Conservation (phyloP, 2,797 vertebrate genomes). For the Orientallactaga sibirica region DNA sequence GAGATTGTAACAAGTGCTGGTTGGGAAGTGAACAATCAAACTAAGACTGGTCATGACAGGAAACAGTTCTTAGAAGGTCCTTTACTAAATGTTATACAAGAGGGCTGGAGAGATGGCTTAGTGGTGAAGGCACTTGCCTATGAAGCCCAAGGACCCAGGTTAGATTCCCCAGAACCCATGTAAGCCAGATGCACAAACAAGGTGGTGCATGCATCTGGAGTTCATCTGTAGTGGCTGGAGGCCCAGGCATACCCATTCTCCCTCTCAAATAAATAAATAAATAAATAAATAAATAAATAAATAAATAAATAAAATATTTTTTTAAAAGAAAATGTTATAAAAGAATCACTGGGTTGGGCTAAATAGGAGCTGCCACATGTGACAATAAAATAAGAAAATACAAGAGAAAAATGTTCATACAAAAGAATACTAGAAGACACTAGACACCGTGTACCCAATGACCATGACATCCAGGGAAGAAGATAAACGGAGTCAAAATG, state of each 20-base stretch:
- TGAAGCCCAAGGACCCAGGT: too few relatives aligned
- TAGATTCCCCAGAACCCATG: too few relatives aligned
- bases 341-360: neutral
- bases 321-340: neutral
- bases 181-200: too few relatives aligned
- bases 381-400: constrained; percentile 20
- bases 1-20: neutral
- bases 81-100: neutral
- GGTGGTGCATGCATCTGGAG: too few relatives aligned
- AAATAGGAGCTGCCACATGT: neutral
- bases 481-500: neutral
- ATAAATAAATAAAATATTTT: too few relatives aligned
- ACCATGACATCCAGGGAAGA: neutral
- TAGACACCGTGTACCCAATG: neutral
- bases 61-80: neutral
- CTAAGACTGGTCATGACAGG: neutral
- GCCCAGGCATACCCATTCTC: too few relatives aligned
- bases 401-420: constrained; percentile 16
- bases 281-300: too few relatives aligned
- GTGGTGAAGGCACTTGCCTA: too few relatives aligned
- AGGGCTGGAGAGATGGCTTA: neutral
- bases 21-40: constrained; percentile 24
- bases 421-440: constrained; percentile 41
- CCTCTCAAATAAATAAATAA: too few relatives aligned
- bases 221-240: too few relatives aligned